A percentile compares a stretch with the other conserved stretches of the same genome.
Evolutionary conservation across 2,797 vertebrate species (phyloP).

Genomic region (Amphiprion clarkii): DNA sequence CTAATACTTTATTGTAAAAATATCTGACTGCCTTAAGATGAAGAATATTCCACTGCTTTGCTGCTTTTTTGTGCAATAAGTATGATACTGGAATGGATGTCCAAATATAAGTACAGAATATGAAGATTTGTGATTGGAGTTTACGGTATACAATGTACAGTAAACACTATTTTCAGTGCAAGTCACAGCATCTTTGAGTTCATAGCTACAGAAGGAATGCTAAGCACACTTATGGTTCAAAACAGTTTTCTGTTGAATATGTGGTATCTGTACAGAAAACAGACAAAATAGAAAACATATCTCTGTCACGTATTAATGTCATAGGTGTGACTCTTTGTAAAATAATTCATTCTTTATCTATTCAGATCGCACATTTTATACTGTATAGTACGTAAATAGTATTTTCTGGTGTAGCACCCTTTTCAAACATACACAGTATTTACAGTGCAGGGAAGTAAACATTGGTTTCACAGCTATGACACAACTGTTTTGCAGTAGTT

Average conservation of each 20-base stretch:
- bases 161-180: constrained; percentile 79
- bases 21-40: no score
- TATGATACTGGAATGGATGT: constrained; percentile 33
- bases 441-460: constrained; percentile 65
- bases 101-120: constrained; percentile 34
- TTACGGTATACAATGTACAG: constrained; percentile 62
- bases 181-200: constrained; percentile 79
- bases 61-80: constrained; percentile 54
- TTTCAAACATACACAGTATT: constrained; percentile 66
- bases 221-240: constrained; percentile 89
- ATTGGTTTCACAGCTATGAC: constrained; percentile 65
- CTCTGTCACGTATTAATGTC: constrained; percentile 63
- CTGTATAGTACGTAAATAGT: constrained; percentile 59
- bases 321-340: constrained; percentile 63
- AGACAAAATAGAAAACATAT: constrained; percentile 75
- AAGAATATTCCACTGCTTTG: constrained; percentile 3
- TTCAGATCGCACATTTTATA: constrained; percentile 56
- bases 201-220: constrained; percentile 82
- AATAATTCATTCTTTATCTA: constrained; percentile 63
- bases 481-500: constrained; percentile 51
- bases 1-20: not conserved
- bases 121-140: constrained; percentile 53
- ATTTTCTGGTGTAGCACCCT: constrained; percentile 75
- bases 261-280: constrained; percentile 71
- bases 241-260: constrained; percentile 78